phyloP scores from a whole-genome alignment of 2,888 invertebrate genomes.

The Furcula furcula region DNA sequence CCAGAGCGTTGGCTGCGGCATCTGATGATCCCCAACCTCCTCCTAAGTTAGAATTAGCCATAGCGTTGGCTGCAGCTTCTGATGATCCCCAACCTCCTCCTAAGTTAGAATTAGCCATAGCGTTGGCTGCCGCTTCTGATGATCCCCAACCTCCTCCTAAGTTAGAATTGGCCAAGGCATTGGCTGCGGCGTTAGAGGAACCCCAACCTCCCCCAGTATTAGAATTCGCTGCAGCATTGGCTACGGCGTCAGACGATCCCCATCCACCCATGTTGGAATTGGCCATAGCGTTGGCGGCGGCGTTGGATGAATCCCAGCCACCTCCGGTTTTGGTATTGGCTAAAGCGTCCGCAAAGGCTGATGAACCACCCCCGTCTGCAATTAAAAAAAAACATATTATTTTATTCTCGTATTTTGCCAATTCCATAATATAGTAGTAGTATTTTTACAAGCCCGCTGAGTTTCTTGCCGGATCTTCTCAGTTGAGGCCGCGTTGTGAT shows the following conservation, averaged over 20 bases:
- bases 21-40: conserved; percentile 7
- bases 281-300: conserved; percentile 6
- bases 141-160: not conserved
- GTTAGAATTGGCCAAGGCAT: not conserved
- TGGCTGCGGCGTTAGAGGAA: conserved; percentile 9
- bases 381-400: not conserved
- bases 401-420: not conserved
- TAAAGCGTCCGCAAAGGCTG: conserved; percentile 1
- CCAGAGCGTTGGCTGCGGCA: conserved; percentile 1
- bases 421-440: no score
- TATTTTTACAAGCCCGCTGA: no score
- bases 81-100: not conserved
- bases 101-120: conserved; percentile 2
- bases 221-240: conserved; percentile 10
- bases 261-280: not conserved
- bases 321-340: not conserved
- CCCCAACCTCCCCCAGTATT: conserved; percentile 10
- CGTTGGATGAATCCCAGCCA: not conserved
- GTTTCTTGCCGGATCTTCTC: no score
- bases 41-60: not conserved
- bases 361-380: conserved; percentile 5
- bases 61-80: conserved; percentile 9
- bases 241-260: conserved; percentile 8
- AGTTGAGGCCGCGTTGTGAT: no score
- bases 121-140: conserved; percentile 7